Evolutionary conservation across 2,113 vertebrate species (phyloP).

Genomic region (Sula dactylatra): DNA sequence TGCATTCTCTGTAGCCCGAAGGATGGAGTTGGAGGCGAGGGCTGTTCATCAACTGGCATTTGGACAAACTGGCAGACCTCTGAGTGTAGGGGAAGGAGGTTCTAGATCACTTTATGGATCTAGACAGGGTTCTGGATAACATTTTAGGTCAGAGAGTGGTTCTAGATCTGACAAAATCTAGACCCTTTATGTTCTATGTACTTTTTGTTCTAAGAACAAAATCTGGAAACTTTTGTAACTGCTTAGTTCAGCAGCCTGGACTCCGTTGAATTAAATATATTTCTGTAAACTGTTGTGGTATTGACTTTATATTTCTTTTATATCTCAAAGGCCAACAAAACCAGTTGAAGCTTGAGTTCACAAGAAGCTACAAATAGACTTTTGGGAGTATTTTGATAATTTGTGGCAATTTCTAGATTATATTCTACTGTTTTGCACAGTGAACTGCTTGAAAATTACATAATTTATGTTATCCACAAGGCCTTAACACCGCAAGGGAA

Average conservation of each 20-base stretch:
- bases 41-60: background rate
- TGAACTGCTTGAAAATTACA: background rate
- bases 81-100: background rate
- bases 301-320: background rate
- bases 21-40: background rate
- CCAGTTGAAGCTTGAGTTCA: background rate
- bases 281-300: background rate
- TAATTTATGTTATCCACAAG: background rate
- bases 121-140: accelerated
- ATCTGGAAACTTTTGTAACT: background rate
- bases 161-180: background rate
- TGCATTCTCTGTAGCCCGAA: background rate
- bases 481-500: background rate
- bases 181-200: no score
- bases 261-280: background rate
- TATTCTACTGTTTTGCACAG: background rate
- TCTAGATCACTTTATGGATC: background rate
- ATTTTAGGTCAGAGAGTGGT: background rate
- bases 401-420: background rate
- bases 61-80: background rate
- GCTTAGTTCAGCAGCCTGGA: background rate
- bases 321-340: background rate
- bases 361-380: background rate
- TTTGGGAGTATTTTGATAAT: background rate
- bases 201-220: no score